phyloP scores from a whole-genome alignment of 2,797 vertebrate genomes.

The Naso thynnoides region DNA sequence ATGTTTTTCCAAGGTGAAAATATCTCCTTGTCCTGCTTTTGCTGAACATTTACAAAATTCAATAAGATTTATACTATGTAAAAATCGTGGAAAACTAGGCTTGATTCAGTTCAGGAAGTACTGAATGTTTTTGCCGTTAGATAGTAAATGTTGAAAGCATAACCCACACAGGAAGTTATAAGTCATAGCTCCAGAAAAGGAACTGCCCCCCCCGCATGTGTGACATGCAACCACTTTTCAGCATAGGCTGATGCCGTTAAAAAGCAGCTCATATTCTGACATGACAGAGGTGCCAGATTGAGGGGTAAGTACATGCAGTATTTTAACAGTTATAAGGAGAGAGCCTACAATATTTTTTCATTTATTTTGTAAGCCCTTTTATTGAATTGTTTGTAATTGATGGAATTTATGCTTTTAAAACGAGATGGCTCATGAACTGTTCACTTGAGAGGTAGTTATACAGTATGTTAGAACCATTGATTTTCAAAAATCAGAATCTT shows the following conservation, averaged over 20 bases:
- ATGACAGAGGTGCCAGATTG: conserved; percentile 36
- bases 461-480: neutral
- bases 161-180: conserved; percentile 74
- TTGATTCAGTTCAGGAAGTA: conserved; percentile 50
- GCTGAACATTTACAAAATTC: neutral
- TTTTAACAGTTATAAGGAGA: neutral
- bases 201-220: conserved; percentile 46
- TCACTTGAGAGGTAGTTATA: neutral
- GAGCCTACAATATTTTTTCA: neutral
- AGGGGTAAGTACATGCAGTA: conserved; percentile 52
- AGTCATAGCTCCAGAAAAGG: conserved; percentile 38
- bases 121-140: neutral
- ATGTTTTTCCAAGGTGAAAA: conserved; percentile 68
- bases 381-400: too few species aligned
- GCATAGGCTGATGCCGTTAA: conserved; percentile 32
- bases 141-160: conserved; percentile 12
- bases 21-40: neutral
- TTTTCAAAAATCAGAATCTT: neutral
- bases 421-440: neutral
- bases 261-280: conserved; percentile 32
- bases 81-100: neutral
- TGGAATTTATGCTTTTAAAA: neutral
- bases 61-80: neutral
- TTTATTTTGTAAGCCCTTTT: neutral
- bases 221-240: conserved; percentile 30